These are phyloP conservation scores for Lordiphosa collinella DNA, from an alignment of 1,140 invertebrate genomes.

Conservation along the genomic window DNA sequence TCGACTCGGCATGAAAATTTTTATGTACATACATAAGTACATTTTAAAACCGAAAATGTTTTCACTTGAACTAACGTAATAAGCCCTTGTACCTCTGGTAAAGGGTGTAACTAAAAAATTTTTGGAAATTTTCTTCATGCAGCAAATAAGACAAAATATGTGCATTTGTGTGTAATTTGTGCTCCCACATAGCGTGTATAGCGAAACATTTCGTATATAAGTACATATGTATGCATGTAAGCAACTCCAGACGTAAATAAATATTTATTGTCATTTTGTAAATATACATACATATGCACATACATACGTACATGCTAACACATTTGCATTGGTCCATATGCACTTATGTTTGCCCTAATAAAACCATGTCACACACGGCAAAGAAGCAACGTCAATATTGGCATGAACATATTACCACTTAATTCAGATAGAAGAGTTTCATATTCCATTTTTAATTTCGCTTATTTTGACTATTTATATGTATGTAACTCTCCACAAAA, in stretches of 20 bases:
- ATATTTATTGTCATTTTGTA: slow-evolving; percentile 16
- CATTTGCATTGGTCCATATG: slow-evolving; percentile 36
- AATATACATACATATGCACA: slow-evolving; percentile 35
- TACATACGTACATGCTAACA: slow-evolving; percentile 28
- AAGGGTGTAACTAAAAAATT: too few species aligned
- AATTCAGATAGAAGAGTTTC: slow-evolving; percentile 7
- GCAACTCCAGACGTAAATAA: background rate
- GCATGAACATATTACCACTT: slow-evolving; percentile 9
- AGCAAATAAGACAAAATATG: too few species aligned
- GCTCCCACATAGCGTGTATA: too few species aligned
- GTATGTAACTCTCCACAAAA: background rate
- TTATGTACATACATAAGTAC: too few species aligned
- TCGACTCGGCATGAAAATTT: too few species aligned
- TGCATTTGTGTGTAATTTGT: too few species aligned
- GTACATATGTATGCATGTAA: background rate
- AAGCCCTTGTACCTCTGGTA: too few species aligned
- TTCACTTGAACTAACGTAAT: too few species aligned
- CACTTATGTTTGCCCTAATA: background rate
- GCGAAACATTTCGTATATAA: too few species aligned
- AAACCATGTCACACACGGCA: background rate
- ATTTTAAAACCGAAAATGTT: too few species aligned
- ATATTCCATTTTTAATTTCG: slow-evolving; percentile 8
- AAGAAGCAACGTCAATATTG: background rate
- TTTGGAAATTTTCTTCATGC: too few species aligned
- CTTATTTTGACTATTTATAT: slow-evolving; percentile 17